A percentile compares a stretch with the other conserved stretches of the same genome.
Evolutionary conservation across 1,140 invertebrate genomes (phyloP).

Genomic region (Pseudomyrmex cubaensis): DNA sequence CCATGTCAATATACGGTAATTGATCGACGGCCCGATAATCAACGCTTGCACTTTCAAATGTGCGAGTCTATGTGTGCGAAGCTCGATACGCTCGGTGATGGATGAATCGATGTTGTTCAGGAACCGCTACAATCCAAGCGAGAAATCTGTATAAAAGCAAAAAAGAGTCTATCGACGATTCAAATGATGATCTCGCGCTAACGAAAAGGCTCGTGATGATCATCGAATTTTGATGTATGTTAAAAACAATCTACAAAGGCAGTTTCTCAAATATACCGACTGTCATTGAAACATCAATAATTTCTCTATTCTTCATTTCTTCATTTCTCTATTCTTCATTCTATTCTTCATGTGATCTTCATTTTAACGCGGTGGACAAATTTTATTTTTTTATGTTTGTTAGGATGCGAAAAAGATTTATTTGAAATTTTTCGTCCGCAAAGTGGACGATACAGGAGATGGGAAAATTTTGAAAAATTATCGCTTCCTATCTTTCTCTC

Average conservation of each 20-base stretch:
- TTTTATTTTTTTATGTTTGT: too few relatives aligned
- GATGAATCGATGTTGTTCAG: constrained; percentile 36
- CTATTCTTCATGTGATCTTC: too few relatives aligned
- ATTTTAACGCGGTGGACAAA: too few relatives aligned
- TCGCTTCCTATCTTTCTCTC: background rate
- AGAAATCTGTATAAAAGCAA: constrained; percentile 12
- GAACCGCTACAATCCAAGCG: constrained; percentile 14
- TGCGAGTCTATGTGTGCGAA: background rate
- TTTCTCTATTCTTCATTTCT: too few relatives aligned
- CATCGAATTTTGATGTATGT: background rate
- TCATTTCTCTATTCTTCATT: too few relatives aligned
- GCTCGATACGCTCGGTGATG: constrained; percentile 21
- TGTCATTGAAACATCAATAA: background rate
- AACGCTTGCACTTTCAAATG: constrained; percentile 36
- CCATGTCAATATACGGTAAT: background rate
- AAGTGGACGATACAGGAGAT: background rate
- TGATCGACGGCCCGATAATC: constrained; percentile 28
- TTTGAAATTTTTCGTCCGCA: background rate
- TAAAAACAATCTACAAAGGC: background rate
- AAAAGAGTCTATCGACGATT: constrained; percentile 14
- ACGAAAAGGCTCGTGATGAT: constrained; percentile 23
- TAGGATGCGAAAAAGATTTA: too few relatives aligned
- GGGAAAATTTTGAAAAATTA: constrained; percentile 3
- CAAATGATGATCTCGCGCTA: constrained; percentile 6
- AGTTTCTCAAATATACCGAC: background rate